phyloP scores from a whole-genome alignment of 2,113 vertebrate genomes.

The Melanotaenia duboulayi region DNA sequence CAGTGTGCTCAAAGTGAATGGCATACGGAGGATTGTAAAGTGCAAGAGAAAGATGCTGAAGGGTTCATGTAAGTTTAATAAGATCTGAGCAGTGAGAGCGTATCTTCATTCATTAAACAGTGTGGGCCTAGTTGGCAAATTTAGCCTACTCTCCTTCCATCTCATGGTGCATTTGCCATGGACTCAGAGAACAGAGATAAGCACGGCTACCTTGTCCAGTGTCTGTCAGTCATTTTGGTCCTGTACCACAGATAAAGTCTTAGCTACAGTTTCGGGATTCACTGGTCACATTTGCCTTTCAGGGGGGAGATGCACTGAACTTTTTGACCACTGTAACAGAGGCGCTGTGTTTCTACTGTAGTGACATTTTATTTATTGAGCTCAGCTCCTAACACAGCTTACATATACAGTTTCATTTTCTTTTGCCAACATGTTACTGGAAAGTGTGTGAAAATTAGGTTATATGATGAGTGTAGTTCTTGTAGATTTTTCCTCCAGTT shows the following conservation, averaged over 20 bases:
- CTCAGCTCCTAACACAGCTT: neutral
- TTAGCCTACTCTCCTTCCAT: neutral
- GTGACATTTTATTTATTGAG: constrained; percentile 11
- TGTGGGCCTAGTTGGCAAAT: constrained; percentile 25
- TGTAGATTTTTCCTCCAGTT: too few species aligned
- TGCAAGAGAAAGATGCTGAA: constrained; percentile 16
- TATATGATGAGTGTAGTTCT: neutral
- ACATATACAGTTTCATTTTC: neutral
- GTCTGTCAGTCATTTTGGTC: neutral
- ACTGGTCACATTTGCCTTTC: constrained; percentile 6
- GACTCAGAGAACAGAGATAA: constrained; percentile 3
- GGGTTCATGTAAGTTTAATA: constrained; percentile 50
- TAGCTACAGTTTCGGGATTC: constrained; percentile 1
- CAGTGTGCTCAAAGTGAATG: neutral
- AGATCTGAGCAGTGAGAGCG: constrained; percentile 30
- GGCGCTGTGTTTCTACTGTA: neutral
- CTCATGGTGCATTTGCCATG: constrained; percentile 8
- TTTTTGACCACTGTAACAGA: neutral
- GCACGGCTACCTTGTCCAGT: constrained; percentile 2
- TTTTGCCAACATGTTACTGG: neutral
- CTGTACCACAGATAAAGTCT: neutral
- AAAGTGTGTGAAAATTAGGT: neutral
- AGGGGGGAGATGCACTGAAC: neutral
- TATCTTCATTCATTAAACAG: constrained; percentile 61
- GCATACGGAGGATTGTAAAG: constrained; percentile 1